A percentile compares a stretch with the other conserved stretches of the same genome.
These are phyloP conservation scores for Callipepla californica DNA, from an alignment of 2,113 vertebrate species.

Conservation along the genomic window DNA sequence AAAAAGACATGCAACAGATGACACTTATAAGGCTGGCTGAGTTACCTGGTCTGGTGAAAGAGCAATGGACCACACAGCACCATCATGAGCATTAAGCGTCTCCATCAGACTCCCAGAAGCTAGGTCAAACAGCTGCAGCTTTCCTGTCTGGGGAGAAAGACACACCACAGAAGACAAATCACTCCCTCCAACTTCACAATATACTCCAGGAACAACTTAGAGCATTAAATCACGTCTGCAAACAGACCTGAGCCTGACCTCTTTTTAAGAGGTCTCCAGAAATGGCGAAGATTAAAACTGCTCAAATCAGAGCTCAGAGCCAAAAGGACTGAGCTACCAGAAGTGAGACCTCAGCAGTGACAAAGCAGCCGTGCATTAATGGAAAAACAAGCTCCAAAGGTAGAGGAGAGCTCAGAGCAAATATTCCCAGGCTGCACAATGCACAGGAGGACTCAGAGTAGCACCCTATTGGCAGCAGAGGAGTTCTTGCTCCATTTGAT, in stretches of 20 bases:
- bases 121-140: constrained; percentile 94
- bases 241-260: too few relatives aligned
- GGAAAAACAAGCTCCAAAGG: not conserved
- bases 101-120: constrained; percentile 91
- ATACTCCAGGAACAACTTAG: not conserved
- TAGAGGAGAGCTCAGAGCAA: not conserved
- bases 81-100: constrained; percentile 82
- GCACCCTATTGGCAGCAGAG: not conserved
- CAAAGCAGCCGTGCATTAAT: not conserved
- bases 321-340: not conserved
- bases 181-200: not conserved
- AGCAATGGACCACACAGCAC: constrained; percentile 91
- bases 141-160: constrained; percentile 84
- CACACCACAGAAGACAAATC: not conserved
- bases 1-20: not conserved
- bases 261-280: not conserved
- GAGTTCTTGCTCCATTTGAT: not conserved
- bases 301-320: not conserved
- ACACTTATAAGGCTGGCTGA: not conserved
- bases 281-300: not conserved
- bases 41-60: constrained; percentile 95
- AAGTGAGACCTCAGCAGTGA: not conserved
- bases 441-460: too few relatives aligned
- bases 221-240: not conserved
- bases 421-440: not conserved